phyloP scores from a whole-genome alignment of 2,797 vertebrate genomes.

The Calcarius lapponicus region DNA sequence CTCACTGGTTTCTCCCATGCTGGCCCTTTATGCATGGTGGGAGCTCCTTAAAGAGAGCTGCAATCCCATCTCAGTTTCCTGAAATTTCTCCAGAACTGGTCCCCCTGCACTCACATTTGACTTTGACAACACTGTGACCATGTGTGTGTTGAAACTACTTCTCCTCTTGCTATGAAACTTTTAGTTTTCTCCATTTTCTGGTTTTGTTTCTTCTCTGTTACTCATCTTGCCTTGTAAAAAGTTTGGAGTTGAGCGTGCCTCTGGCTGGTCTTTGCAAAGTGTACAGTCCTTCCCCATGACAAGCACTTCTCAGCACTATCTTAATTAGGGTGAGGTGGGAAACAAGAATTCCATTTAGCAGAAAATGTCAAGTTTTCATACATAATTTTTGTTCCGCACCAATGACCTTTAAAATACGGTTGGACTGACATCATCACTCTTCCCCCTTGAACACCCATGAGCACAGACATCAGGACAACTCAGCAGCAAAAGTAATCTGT shows the following conservation, averaged over 20 bases:
- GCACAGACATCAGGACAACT: not conserved
- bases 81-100: constrained; percentile 12
- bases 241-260: not conserved
- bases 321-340: constrained; percentile 26
- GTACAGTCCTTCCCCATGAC: not conserved
- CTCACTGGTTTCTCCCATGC: constrained; percentile 7
- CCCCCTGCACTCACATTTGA: rapidly evolving
- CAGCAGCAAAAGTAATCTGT: not conserved
- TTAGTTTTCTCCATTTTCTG: not conserved
- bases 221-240: not conserved
- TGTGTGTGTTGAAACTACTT: not conserved
- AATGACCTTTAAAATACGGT: constrained; percentile 41
- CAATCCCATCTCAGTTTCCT: not conserved
- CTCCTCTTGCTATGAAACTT: not conserved
- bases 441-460: not conserved
- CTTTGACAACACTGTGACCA: not conserved
- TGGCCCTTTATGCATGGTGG: not conserved
- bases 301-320: not conserved
- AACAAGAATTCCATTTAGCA: constrained; percentile 33
- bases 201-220: not conserved
- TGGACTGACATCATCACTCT: not conserved
- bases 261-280: not conserved
- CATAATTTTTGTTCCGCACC: not conserved
- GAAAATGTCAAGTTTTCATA: constrained; percentile 40
- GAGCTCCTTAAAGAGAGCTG: not conserved